These are phyloP conservation scores for Phyllotreta striolata DNA, from an alignment of 2,888 invertebrate species.

Conservation along the genomic window DNA sequence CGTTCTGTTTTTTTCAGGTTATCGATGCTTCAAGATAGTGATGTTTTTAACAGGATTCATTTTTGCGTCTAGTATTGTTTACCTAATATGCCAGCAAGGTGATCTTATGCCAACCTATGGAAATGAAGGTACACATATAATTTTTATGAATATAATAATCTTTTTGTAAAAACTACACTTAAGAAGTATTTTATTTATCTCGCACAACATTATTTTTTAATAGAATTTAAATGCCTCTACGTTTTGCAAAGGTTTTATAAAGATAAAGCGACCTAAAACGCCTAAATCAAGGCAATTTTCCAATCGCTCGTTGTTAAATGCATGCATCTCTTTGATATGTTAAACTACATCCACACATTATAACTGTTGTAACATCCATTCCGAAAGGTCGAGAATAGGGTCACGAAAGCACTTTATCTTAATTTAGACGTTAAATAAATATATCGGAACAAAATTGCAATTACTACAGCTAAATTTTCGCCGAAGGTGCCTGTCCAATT, in stretches of 20 bases:
- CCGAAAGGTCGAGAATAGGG: conserved; percentile 20
- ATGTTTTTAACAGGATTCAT: conserved; percentile 90
- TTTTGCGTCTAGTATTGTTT: conserved; percentile 83
- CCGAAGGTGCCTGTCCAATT: too few species aligned
- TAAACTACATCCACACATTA: conserved; percentile 15
- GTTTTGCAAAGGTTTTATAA: background rate
- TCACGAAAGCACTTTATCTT: conserved; percentile 18
- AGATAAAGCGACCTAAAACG: background rate
- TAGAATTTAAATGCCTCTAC: background rate
- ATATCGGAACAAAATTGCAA: too few species aligned
- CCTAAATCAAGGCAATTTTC: background rate
- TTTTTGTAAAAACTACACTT: too few species aligned
- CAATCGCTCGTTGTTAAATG: conserved; percentile 15
- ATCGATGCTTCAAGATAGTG: conserved; percentile 86
- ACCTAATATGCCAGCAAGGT: conserved; percentile 82
- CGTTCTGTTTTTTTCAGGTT: conserved; percentile 67
- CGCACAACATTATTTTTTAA: background rate
- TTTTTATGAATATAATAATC: too few species aligned
- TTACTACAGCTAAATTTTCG: too few species aligned
- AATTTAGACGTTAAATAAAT: conserved; percentile 1
- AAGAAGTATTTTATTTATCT: background rate
- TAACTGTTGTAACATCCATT: background rate
- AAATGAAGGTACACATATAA: conserved; percentile 66
- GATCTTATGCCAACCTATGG: conserved; percentile 80
- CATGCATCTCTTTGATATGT: conserved; percentile 15